Conservation (phyloP, 2,888 invertebrate species). For the Carcina quercana region DNA sequence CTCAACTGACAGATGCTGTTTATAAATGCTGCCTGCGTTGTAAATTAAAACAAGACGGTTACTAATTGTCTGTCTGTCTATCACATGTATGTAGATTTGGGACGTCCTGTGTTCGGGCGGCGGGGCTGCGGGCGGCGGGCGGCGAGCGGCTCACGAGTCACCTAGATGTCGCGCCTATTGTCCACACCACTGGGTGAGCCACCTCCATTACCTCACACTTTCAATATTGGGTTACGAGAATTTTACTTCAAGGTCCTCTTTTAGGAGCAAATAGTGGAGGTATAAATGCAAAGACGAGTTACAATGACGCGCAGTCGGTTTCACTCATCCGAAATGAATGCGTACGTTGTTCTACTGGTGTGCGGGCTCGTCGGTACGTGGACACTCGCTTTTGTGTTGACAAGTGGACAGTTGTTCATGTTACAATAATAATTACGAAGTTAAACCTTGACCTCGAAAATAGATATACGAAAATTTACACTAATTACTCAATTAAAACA, state of each 20-base stretch:
- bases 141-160: constrained; percentile 53
- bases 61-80: constrained; percentile 2
- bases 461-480: too few relatives aligned
- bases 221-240: constrained; percentile 74
- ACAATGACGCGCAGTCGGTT: constrained; percentile 60
- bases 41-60: too few relatives aligned
- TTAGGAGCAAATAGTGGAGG: constrained; percentile 67
- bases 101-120: constrained; percentile 49
- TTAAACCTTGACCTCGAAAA: too few relatives aligned
- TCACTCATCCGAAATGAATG: constrained; percentile 60
- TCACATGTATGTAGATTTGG: constrained; percentile 18
- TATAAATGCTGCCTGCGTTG: too few relatives aligned
- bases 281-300: constrained; percentile 66
- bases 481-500: constrained; percentile 2
- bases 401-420: too few relatives aligned
- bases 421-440: too few relatives aligned
- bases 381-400: too few relatives aligned
- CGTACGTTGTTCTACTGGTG: constrained; percentile 45
- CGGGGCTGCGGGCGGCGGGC: constrained; percentile 27
- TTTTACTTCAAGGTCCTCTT: constrained; percentile 69
- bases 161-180: constrained; percentile 72
- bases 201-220: constrained; percentile 68
- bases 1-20: too few relatives aligned
- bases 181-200: constrained; percentile 66
- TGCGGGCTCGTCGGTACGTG: constrained; percentile 62